Percentiles rank a stretch among this genome's conserved stretches.
These are phyloP conservation scores for Thryonomys swinderianus DNA, from an alignment of 2,113 vertebrate genomes.

Conservation along the genomic window DNA sequence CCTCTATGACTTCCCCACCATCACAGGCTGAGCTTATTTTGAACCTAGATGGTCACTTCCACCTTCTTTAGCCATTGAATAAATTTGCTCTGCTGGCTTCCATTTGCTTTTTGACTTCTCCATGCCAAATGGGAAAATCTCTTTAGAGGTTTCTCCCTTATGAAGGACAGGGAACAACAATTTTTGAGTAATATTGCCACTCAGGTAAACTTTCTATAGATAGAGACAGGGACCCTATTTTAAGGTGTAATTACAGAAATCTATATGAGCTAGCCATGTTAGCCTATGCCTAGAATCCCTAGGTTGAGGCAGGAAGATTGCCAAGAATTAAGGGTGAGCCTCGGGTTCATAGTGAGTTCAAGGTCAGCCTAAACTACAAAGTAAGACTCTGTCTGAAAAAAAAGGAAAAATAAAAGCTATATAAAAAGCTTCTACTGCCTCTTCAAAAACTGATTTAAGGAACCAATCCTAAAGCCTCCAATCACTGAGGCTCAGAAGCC, in stretches of 20 bases:
- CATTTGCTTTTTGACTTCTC: not conserved
- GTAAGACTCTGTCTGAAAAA: too few relatives aligned
- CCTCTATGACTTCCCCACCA: not conserved
- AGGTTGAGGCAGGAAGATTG: too few relatives aligned
- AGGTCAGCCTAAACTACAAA: too few relatives aligned
- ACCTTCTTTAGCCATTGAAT: not conserved
- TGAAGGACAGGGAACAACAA: not conserved
- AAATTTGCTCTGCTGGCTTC: not conserved
- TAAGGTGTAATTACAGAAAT: constrained; percentile 10
- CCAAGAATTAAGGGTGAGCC: too few relatives aligned
- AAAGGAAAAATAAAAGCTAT: not conserved
- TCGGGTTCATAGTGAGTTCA: too few relatives aligned
- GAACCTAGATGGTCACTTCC: not conserved
- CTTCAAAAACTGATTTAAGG: not conserved
- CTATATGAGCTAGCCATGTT: not conserved
- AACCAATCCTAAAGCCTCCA: not conserved
- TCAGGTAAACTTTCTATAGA: not conserved
- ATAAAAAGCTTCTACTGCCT: not conserved
- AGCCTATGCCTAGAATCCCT: too few relatives aligned
- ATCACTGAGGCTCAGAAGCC: not conserved
- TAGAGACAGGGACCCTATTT: not conserved
- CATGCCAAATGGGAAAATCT: not conserved
- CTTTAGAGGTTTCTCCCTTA: not conserved
- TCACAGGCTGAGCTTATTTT: not conserved
- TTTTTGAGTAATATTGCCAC: not conserved